phyloP scores from a whole-genome alignment of 2,888 invertebrate species.

The Cheilosia impressa region DNA sequence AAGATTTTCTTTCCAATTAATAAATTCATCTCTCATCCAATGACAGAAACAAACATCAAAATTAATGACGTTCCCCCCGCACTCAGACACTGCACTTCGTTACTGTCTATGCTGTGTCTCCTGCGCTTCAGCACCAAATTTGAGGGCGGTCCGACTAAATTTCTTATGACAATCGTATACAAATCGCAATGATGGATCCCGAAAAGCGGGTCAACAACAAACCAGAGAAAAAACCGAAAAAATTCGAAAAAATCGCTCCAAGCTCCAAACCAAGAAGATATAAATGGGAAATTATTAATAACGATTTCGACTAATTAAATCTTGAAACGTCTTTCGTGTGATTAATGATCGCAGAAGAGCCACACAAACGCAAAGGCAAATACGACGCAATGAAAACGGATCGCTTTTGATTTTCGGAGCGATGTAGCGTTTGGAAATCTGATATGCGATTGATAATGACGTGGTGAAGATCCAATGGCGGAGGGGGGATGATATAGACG shows the following conservation, averaged over 20 bases:
- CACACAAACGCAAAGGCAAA: constrained; percentile 2
- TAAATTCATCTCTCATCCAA: constrained; percentile 56
- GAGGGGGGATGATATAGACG: neutral
- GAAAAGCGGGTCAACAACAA: constrained; percentile 36
- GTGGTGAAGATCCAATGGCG: neutral
- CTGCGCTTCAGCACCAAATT: constrained; percentile 32
- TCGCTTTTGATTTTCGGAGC: constrained; percentile 35
- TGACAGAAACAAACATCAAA: constrained; percentile 19
- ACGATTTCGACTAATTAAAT: constrained; percentile 73
- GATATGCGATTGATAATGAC: constrained; percentile 59
- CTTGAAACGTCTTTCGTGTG: constrained; percentile 69
- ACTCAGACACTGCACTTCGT: constrained; percentile 40
- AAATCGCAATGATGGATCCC: constrained; percentile 53
- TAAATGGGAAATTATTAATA: constrained; percentile 63
- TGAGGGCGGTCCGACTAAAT: constrained; percentile 25
- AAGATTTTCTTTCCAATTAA: constrained; percentile 60
- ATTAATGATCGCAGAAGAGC: constrained; percentile 58
- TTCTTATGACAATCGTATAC: constrained; percentile 57
- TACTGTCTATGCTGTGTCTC: constrained; percentile 34
- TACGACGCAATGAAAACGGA: constrained; percentile 24
- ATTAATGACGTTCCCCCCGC: constrained; percentile 59
- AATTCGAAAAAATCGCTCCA: constrained; percentile 1
- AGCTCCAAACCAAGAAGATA: constrained; percentile 15
- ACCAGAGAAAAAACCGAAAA: constrained; percentile 4
- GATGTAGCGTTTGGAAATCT: constrained; percentile 34